A percentile compares a stretch with the other conserved stretches of the same genome.
Conservation (phyloP, 2,797 vertebrate species). For the Oryzias sinensis region DNA sequence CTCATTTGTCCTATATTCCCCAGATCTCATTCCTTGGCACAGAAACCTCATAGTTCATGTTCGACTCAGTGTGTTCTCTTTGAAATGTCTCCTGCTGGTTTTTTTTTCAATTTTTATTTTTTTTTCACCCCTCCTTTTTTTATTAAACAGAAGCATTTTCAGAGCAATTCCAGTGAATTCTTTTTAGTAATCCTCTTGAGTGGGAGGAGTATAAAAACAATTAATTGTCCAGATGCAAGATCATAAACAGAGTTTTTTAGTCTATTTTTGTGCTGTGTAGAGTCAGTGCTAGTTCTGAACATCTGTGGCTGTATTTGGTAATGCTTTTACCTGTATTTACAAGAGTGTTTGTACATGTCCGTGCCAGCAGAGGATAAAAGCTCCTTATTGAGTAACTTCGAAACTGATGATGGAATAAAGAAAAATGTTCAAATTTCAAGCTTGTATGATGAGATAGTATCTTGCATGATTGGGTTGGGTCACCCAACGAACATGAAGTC, state of each 20-base stretch:
- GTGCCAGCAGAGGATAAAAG: slow-evolving; percentile 23
- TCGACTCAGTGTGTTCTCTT: slow-evolving; percentile 57
- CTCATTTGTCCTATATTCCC: slow-evolving; percentile 61
- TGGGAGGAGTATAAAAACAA: slow-evolving; percentile 35
- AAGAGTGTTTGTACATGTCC: slow-evolving; percentile 32
- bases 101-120: slow-evolving; percentile 44
- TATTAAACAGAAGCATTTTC: slow-evolving; percentile 59
- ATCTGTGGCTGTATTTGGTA: slow-evolving; percentile 29
- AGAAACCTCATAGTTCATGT: slow-evolving; percentile 53
- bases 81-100: slow-evolving; percentile 52
- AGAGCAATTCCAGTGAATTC: slow-evolving; percentile 53
- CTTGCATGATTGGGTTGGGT: slow-evolving; percentile 55
- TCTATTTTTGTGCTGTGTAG: slow-evolving; percentile 51
- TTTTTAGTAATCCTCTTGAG: slow-evolving; percentile 51
- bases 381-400: slow-evolving; percentile 25
- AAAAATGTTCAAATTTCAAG: slow-evolving; percentile 27
- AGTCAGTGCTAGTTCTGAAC: slow-evolving; percentile 22
- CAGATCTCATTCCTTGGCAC: slow-evolving; percentile 51
- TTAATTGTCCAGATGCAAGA: slow-evolving; percentile 64
- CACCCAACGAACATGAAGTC: slow-evolving; percentile 62
- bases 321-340: slow-evolving; percentile 30
- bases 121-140: background rate
- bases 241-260: slow-evolving; percentile 38
- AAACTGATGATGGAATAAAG: slow-evolving; percentile 27
- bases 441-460: slow-evolving; percentile 37